phyloP scores from a whole-genome alignment of 2,888 invertebrate genomes.

The Neoascia interrupta region DNA sequence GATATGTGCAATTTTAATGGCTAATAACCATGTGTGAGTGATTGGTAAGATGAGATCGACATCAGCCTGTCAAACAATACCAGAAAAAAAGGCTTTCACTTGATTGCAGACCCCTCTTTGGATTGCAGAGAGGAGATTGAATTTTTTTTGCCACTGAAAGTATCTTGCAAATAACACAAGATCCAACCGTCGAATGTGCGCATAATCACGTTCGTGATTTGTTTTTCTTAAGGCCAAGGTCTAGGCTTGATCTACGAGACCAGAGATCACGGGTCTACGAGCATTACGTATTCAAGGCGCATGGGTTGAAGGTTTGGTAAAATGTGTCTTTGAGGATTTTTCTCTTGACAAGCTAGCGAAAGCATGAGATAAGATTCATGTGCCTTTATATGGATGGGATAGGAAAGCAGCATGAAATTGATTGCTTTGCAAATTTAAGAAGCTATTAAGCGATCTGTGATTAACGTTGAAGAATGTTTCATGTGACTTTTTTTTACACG shows the following conservation, averaged over 20 bases:
- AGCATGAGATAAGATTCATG: slow-evolving; percentile 16
- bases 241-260: slow-evolving; percentile 49
- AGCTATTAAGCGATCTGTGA: no score
- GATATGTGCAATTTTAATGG: slow-evolving; percentile 38
- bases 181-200: slow-evolving; percentile 1
- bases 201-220: slow-evolving; percentile 38
- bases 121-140: slow-evolving; percentile 59
- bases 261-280: no score
- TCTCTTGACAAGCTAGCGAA: slow-evolving; percentile 1
- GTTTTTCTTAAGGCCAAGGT: slow-evolving; percentile 55
- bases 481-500: no score
- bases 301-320: slow-evolving; percentile 24
- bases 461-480: no score
- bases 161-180: slow-evolving; percentile 31
- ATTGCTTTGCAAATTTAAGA: no score
- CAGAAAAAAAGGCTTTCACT: slow-evolving; percentile 65
- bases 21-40: slow-evolving; percentile 49
- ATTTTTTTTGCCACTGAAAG: slow-evolving; percentile 56
- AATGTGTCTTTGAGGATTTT: slow-evolving; percentile 25
- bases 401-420: no score
- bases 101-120: slow-evolving; percentile 41
- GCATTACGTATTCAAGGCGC: slow-evolving; percentile 45
- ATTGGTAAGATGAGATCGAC: slow-evolving; percentile 34
- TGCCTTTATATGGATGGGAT: no score
- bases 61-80: slow-evolving; percentile 57